Conservation (phyloP, 2,797 vertebrate species). For the Platalea minor region DNA sequence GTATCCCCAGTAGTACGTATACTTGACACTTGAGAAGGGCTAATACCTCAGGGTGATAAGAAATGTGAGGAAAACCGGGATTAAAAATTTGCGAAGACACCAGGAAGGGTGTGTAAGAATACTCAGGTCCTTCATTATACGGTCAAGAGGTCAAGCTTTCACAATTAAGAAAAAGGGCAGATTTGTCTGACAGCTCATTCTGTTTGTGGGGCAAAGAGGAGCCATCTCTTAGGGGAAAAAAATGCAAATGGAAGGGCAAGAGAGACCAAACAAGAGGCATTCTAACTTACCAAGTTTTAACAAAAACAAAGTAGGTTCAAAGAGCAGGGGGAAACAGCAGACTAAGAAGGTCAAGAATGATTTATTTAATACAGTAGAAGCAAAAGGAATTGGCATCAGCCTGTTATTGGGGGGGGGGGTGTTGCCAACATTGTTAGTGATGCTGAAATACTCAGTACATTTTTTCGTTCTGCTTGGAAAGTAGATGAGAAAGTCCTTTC, state of each 20-base stretch:
- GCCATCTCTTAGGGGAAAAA: background rate
- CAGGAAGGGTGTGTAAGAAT: background rate
- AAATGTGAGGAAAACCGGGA: constrained; percentile 10
- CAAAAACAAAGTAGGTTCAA: background rate
- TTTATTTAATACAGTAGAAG: background rate
- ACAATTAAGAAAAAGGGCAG: background rate
- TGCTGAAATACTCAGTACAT: background rate
- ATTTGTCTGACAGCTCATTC: background rate
- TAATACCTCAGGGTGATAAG: background rate
- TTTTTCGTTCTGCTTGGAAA: background rate
- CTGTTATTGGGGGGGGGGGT: background rate
- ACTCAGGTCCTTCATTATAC: background rate
- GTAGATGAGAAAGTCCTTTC: constrained; percentile 6
- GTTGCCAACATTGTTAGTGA: background rate
- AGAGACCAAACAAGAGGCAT: background rate
- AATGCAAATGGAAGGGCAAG: background rate
- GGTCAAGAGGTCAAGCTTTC: background rate
- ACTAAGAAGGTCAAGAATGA: background rate
- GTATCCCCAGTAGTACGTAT: fast-evolving
- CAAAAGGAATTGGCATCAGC: background rate
- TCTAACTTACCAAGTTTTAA: background rate
- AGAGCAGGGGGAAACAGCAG: background rate
- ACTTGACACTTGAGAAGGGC: background rate
- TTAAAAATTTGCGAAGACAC: constrained; percentile 13
- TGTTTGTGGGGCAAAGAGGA: background rate